phyloP scores from a whole-genome alignment of 2,888 invertebrate species.

The Nomada goodeniana region DNA sequence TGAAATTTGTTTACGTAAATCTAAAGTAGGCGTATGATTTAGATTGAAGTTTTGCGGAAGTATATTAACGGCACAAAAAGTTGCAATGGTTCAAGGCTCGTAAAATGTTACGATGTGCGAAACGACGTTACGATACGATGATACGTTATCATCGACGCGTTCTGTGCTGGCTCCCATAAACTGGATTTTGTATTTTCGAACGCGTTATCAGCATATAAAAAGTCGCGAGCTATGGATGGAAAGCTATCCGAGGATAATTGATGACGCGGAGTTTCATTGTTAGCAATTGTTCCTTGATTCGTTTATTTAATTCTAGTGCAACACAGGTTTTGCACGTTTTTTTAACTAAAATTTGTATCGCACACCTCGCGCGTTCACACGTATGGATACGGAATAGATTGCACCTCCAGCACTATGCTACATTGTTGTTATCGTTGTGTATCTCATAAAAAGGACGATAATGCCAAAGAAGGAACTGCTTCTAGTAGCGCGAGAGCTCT shows the following conservation, averaged over 20 bases:
- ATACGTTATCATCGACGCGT: constrained; percentile 24
- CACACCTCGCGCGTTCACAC: constrained; percentile 27
- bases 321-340: neutral
- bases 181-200: constrained; percentile 20
- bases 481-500: constrained; percentile 10
- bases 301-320: neutral
- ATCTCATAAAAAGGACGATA: constrained; percentile 56
- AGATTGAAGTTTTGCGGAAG: neutral
- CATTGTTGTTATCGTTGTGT: constrained; percentile 34
- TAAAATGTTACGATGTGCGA: constrained; percentile 25
- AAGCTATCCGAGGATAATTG: constrained; percentile 12
- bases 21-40: neutral
- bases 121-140: neutral
- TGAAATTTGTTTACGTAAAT: neutral
- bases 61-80: constrained; percentile 18
- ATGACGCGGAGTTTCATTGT: too few relatives aligned
- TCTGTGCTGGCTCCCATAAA: constrained; percentile 4
- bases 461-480: constrained; percentile 45
- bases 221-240: neutral
- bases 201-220: constrained; percentile 19
- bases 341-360: constrained; percentile 20
- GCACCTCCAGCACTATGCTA: neutral
- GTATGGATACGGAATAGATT: constrained; percentile 33
- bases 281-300: too few relatives aligned
- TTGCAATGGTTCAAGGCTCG: constrained; percentile 28